phyloP scores from a whole-genome alignment of 2,113 vertebrate species.

The Siniperca knerii region DNA sequence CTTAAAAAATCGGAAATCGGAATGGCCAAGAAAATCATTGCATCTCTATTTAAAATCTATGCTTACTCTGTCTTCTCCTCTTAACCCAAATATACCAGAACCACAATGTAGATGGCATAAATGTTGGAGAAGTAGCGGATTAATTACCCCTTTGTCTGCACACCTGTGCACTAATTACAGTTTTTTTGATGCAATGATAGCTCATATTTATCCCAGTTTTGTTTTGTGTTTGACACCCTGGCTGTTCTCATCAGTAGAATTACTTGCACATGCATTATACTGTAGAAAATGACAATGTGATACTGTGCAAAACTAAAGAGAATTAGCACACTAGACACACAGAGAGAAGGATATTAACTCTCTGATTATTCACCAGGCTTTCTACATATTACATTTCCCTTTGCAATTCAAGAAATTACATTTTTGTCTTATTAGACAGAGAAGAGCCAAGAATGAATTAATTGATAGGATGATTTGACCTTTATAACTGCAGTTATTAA shows the following conservation, averaged over 20 bases:
- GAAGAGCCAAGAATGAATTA: conserved; percentile 46
- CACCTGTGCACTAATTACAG: conserved; percentile 12
- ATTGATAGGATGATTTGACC: conserved; percentile 63
- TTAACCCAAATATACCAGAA: background rate
- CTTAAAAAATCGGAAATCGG: too few species aligned
- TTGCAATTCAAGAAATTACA: conserved; percentile 39
- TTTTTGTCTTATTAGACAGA: conserved; percentile 20
- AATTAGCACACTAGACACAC: background rate
- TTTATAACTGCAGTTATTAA: conserved; percentile 66
- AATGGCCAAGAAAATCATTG: too few species aligned
- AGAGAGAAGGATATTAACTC: background rate
- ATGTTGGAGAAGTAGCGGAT: background rate
- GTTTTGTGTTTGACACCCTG: conserved; percentile 8
- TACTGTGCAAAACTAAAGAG: background rate
- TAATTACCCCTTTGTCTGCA: conserved; percentile 18
- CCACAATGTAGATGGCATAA: background rate
- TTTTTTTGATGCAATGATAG: background rate
- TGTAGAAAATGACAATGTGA: background rate
- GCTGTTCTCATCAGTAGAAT: conserved; percentile 1
- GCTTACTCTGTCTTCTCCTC: background rate
- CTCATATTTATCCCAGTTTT: conserved; percentile 18
- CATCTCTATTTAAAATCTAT: background rate
- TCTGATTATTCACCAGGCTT: background rate
- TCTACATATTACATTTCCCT: background rate
- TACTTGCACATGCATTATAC: background rate